Base-by-base conservation (phyloP, 92 coral and sea anemone species). In the Virgularia gustaviana region DNA sequence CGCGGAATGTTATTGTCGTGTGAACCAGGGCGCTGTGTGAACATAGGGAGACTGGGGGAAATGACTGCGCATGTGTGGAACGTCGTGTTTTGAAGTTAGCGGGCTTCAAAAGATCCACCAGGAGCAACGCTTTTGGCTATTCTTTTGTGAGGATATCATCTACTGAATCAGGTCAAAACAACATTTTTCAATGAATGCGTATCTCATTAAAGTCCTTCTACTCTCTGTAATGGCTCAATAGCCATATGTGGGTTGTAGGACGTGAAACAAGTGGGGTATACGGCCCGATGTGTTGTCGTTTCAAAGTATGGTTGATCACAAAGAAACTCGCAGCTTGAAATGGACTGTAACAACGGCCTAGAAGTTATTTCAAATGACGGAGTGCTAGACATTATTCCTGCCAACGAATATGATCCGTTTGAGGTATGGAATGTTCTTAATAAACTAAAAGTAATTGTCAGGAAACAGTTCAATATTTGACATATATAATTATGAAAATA, bases 331-430 rank as follows among this genome's bases (percentile, higher is more conserved):
- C 57, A 66, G 2, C 52, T 44, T 45, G 38, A 66, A 43, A 80
- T 80, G 84, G 79, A 72, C 33, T 59, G 39, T 29, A 63, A 37
- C 30, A 72, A 37, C 31, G 63, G 72, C 13, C 54, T 49, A 12
- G 84, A 80, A 47, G 84, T 34, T 36, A 6, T 31, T 19, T 71
- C 70, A 20, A 61, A 61, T 59, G 83, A 80, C 28, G 77, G 73
- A 25, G 76, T 80, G 9, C 72, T 81, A 18, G 75, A 81, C 61
- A 90, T 92, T 58, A 86, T 81, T 24, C 88, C 96, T 28, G 88
- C 90, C 16, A 92, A 88, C 30, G 90, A 89, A 23, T 92, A 92
- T 44, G 97, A 92, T 78, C 97, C 97, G 32, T 92, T 92, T 70
- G 97, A 92, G 97, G 97, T 92, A 39, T 56, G 91, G 72, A 18